Base-by-base conservation (phyloP, 2,113 vertebrate genomes). In the Nycticryphes semicollaris region DNA sequence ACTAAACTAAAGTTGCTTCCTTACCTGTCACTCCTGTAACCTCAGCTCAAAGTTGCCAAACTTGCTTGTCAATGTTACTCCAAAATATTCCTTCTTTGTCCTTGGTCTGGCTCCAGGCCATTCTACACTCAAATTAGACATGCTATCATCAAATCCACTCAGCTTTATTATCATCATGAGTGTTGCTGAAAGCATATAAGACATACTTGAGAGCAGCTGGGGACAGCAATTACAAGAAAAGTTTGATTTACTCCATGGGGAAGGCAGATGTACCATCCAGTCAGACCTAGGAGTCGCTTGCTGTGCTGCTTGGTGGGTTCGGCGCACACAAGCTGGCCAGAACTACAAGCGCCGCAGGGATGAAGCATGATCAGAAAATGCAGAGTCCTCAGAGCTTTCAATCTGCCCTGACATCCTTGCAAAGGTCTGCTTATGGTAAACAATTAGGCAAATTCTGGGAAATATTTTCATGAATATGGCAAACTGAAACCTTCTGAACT, bases 311-410 rank as follows among this genome's bases (percentile, higher is more conserved):
- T 2, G 0, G 33, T 7, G 43, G 16, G 43, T 50, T 41, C 35
- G 35, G 48, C 0, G 3, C 43, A 22, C n/a, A 13, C 48, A 39
- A 41, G 17, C 54, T 48, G 83, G 27, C 15, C 69, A 39, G 69
- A 31, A 31, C n/a, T 3, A 0, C 22, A 10, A 14, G 33, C 0
- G 2, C 31, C 3, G 0, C 21, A 62, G 39, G 73, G n/a, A 63
- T 0, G 1, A 39, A 25, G 24, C 28, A 7, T 2, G 2, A 30
- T 18, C 63, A 50, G 47, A 1, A 0, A 63, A 54, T 50, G 39
- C 45, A 59, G 18, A 62, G 37, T 6, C 59, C 50, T 27, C 20
- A 4, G 47, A 74, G 62, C 53, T 68, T 57, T 41, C 79, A 5
- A 3, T 60, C n/a, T 43, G 19, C 37, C 22, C 64, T 27, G 37